Percentiles rank a stretch among this genome's conserved stretches.
These are phyloP conservation scores for Coenonympha arcania DNA, from an alignment of 2,888 invertebrate genomes.

Conservation along the genomic window DNA sequence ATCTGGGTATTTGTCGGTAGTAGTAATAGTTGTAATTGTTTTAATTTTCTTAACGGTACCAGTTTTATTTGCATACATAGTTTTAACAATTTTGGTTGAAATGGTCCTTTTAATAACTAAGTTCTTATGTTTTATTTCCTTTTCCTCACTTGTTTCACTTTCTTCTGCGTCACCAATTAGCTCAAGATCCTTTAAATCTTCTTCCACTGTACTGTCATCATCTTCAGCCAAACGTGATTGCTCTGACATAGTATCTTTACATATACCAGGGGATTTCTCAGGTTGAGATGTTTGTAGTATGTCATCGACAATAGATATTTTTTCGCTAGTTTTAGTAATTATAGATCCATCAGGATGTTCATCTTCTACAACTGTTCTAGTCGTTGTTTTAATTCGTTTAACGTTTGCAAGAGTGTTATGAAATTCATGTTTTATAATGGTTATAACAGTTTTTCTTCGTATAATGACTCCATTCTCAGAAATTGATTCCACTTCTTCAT, in stretches of 20 bases:
- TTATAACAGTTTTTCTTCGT: constrained; percentile 50
- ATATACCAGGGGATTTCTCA: not conserved
- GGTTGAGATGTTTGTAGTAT: constrained; percentile 26
- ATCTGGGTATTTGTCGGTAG: constrained; percentile 58
- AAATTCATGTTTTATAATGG: constrained; percentile 44
- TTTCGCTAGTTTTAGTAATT: constrained; percentile 58
- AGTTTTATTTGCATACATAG: constrained; percentile 41
- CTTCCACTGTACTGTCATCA: constrained; percentile 32
- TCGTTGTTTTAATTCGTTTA: constrained; percentile 49
- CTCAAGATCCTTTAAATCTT: constrained; percentile 35
- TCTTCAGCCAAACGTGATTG: constrained; percentile 13
- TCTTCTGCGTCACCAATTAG: constrained; percentile 38
- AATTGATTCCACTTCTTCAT: constrained; percentile 40
- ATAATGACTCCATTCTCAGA: constrained; percentile 45
- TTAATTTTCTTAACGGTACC: constrained; percentile 46
- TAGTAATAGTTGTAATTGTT: constrained; percentile 49
- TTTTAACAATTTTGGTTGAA: constrained; percentile 45
- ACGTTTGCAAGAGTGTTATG: constrained; percentile 36
- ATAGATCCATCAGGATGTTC: constrained; percentile 60
- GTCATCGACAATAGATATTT: constrained; percentile 51
- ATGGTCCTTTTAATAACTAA: constrained; percentile 43
- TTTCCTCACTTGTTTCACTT: constrained; percentile 36
- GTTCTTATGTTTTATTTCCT: constrained; percentile 42
- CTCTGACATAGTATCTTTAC: constrained; percentile 15
- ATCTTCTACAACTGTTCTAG: constrained; percentile 54